Conservation (phyloP, 2,888 invertebrate genomes). For the Caenorhabditis sinica region DNA sequence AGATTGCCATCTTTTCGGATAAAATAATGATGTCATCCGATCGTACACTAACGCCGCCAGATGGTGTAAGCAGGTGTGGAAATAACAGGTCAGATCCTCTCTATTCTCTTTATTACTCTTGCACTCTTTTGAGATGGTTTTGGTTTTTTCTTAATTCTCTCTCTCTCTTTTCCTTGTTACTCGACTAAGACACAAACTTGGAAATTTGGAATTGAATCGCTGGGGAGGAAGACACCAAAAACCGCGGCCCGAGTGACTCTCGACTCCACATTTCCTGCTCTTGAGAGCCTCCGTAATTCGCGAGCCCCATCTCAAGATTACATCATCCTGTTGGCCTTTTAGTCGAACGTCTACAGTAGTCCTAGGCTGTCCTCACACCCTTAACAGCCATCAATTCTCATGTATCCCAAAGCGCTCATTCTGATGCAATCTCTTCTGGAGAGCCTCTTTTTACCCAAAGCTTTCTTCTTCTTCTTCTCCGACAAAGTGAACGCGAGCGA, state of each 20-base stretch:
- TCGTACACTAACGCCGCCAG: slow-evolving; percentile 49
- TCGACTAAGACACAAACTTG: slow-evolving; percentile 34
- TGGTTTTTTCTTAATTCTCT: slow-evolving; percentile 6
- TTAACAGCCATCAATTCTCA: slow-evolving; percentile 21
- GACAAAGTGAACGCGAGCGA: slow-evolving; percentile 19
- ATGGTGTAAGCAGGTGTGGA: slow-evolving; percentile 47
- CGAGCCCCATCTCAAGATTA: slow-evolving; percentile 35
- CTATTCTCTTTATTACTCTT: not conserved
- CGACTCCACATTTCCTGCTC: slow-evolving; percentile 56
- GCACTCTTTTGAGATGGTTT: not conserved
- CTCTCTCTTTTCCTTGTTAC: not conserved
- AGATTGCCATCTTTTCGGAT: slow-evolving; percentile 18
- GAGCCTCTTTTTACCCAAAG: slow-evolving; percentile 45
- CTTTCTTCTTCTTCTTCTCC: slow-evolving; percentile 15
- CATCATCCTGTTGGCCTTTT: slow-evolving; percentile 26
- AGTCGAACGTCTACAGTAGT: slow-evolving; percentile 32
- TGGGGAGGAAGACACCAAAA: slow-evolving; percentile 52
- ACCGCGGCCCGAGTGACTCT: slow-evolving; percentile 36
- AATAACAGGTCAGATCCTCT: not conserved
- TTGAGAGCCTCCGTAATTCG: slow-evolving; percentile 37
- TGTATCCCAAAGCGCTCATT: slow-evolving; percentile 16
- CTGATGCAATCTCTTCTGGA: slow-evolving; percentile 64
- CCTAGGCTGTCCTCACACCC: not conserved
- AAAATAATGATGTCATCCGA: slow-evolving; percentile 50
- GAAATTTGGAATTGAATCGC: slow-evolving; percentile 42